These are phyloP conservation scores for Salvelinus fontinalis DNA, from an alignment of 2,113 vertebrate genomes.

Conservation along the genomic window DNA sequence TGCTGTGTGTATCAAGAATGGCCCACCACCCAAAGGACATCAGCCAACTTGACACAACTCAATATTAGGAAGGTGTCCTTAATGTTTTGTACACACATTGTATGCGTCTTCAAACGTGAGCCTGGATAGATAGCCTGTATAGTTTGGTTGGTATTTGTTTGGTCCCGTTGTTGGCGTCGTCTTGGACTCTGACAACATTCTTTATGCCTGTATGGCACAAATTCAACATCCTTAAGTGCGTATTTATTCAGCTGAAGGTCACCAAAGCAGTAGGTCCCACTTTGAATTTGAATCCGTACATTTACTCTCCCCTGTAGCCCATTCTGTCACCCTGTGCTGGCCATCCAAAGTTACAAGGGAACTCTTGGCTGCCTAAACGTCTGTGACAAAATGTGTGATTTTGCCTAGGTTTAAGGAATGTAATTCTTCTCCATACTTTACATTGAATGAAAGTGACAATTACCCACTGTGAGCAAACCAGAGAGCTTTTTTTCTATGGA, in stretches of 20 bases:
- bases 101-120: too few relatives aligned
- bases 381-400: too few relatives aligned
- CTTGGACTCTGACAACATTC: background rate
- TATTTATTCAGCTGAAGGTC: background rate
- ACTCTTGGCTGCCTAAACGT: background rate
- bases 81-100: too few relatives aligned
- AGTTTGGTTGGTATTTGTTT: background rate
- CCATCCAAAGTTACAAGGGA: background rate
- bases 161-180: background rate
- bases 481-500: too few relatives aligned
- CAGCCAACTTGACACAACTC: too few relatives aligned
- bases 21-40: too few relatives aligned
- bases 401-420: too few relatives aligned
- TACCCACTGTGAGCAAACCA: too few relatives aligned
- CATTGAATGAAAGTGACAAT: too few relatives aligned
- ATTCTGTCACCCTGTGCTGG: constrained; percentile 37
- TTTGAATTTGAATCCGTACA: constrained; percentile 33
- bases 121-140: background rate
- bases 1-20: too few relatives aligned
- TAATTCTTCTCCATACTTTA: too few relatives aligned
- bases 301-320: constrained; percentile 33
- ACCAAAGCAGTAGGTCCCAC: constrained; percentile 11
- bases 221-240: background rate
- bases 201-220: background rate
- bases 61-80: too few relatives aligned